These are phyloP conservation scores for Hydropsyche tenuis DNA, from an alignment of 1,140 invertebrate genomes.

Conservation along the genomic window DNA sequence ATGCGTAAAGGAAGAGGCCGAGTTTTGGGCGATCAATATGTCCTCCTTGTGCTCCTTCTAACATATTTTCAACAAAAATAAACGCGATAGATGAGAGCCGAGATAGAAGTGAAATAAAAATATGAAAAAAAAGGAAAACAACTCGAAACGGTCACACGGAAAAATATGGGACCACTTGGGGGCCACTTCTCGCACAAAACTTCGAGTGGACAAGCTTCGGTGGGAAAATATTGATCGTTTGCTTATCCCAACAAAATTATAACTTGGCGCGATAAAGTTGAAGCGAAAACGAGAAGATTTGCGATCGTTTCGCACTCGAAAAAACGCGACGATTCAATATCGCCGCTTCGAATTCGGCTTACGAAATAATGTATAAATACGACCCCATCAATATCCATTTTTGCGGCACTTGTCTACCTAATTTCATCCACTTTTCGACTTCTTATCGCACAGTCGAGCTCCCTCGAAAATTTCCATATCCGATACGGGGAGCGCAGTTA, in stretches of 20 bases:
- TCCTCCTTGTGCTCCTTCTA: not conserved
- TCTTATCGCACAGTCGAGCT: not conserved
- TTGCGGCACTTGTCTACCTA: constrained; percentile 5
- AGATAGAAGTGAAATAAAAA: constrained; percentile 9
- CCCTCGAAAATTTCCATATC: constrained; percentile 4
- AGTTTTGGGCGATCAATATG: constrained; percentile 7
- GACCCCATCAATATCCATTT: constrained; percentile 11
- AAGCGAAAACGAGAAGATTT: not conserved
- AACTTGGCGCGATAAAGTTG: constrained; percentile 8
- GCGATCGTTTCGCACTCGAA: too few relatives aligned
- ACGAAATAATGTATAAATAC: not conserved
- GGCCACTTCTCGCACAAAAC: constrained; percentile 9
- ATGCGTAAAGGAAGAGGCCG: constrained; percentile 12
- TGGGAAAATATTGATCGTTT: constrained; percentile 32
- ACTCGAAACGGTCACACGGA: constrained; percentile 8
- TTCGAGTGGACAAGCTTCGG: constrained; percentile 8
- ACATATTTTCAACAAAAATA: constrained; percentile 14
- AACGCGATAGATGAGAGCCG: not conserved
- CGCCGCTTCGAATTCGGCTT: too few relatives aligned
- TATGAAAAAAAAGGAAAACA: constrained; percentile 9
- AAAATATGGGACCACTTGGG: constrained; percentile 22
- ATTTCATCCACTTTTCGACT: constrained; percentile 17
- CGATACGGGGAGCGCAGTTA: not conserved
- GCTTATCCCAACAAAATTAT: constrained; percentile 19
- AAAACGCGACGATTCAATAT: too few relatives aligned